Evolutionary conservation across 2,797 vertebrate genomes (phyloP), one percentile per base, ranked within the genome.

Genomic region (Capromys pilorides): DNA sequence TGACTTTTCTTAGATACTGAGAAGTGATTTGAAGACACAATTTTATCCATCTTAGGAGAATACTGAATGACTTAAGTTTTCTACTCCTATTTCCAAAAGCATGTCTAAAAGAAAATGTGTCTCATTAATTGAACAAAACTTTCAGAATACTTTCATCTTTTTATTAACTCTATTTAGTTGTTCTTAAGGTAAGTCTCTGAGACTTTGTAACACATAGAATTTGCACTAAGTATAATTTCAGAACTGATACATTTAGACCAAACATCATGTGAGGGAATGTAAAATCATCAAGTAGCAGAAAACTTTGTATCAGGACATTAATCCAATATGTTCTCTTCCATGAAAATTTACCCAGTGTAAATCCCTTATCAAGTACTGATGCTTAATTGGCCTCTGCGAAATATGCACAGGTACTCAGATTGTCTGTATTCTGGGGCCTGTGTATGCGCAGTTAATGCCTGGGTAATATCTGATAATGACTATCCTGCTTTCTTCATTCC

Each of bases 71-170:
- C 24, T 86, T 93, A 28, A 26, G 22, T 85, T 77, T 96, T 90
- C 83, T 94, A 57, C 31, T 81, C 73, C 51, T 1, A 71, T 73
- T 95, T 94, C 73, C 22, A 80, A 84, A 96, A 67, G 82, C 24
- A 39, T 81, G 14, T 59, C 79, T 93, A 39, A 57, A 90, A 75
- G 31, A 69, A 59, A 26, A 75, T 90, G 12, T 82, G 86, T 95
- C 85, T 91, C 16, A 86, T 88, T 88, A 90, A 84, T 86, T 73
- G 61, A 24, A 18, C n/a, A 93, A 93, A 26, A 1, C 22, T 96
- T 94, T 93, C 41, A 93, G 93, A 95, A 82, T 91, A 26, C 80
- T 93, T 94, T 92, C 93, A 41, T 80, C 33, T 69, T 90, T 93
- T 77, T 71, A 66, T 90, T 69, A 91, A 75, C 26, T 91, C 22